phyloP scores from a whole-genome alignment of 2,797 vertebrate genomes.

The Helarctos malayanus region DNA sequence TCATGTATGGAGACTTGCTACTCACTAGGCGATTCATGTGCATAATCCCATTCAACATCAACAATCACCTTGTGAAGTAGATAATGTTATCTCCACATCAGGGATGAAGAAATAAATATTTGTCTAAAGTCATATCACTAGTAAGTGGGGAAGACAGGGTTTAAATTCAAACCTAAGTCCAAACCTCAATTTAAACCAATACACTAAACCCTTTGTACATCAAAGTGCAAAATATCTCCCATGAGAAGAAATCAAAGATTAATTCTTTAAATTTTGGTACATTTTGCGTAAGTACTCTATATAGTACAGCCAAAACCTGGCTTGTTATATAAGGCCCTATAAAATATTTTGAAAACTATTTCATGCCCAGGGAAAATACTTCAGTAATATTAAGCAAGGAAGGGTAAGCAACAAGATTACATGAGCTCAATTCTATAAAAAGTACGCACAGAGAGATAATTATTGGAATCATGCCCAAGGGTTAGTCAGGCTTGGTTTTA shows the following conservation, averaged over 20 bases:
- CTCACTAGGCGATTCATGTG: not conserved
- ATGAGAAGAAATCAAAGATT: conserved; percentile 49
- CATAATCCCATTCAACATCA: not conserved
- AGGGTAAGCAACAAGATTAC: conserved; percentile 6
- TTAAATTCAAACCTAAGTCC: conserved; percentile 45
- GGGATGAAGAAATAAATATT: conserved; percentile 26
- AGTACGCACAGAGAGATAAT: not conserved
- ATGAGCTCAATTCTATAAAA: conserved; percentile 55
- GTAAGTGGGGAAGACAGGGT: not conserved
- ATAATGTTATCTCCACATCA: conserved; percentile 35
- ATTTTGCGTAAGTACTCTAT: conserved; percentile 60
- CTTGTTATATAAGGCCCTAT: conserved; percentile 8
- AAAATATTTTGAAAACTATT: conserved; percentile 52
- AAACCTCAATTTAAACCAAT: conserved; percentile 60
- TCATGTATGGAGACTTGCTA: conserved; percentile 40
- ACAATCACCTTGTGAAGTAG: not conserved
- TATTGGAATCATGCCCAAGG: conserved; percentile 6
- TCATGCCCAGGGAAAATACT: conserved; percentile 14
- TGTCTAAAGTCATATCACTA: conserved; percentile 49
- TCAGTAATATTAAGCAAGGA: conserved; percentile 49
- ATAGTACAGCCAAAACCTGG: not conserved
- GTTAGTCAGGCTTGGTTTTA: conserved; percentile 37
- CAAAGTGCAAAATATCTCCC: not conserved
- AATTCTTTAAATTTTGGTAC: not conserved
- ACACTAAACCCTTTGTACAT: conserved; percentile 10